phyloP scores from a whole-genome alignment of 2,797 vertebrate genomes.

The Argyrosomus regius region DNA sequence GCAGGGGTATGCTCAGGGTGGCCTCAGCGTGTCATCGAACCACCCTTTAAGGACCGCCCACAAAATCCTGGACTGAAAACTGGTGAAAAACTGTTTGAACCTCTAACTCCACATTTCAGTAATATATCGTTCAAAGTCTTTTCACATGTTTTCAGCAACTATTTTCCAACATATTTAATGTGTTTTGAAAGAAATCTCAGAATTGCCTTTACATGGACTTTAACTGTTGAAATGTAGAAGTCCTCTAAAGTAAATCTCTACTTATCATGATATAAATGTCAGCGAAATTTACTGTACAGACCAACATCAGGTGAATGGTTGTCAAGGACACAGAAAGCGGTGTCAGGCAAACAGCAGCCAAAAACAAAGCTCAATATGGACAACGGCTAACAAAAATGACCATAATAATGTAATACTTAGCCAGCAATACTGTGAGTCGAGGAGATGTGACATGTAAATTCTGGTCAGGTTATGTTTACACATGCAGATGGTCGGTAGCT shows the following conservation, averaged over 20 bases:
- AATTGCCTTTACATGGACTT: too few relatives aligned
- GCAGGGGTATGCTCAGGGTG: too few relatives aligned
- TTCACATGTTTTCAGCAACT: too few relatives aligned
- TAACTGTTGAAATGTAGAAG: constrained; percentile 10
- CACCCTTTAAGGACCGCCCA: too few relatives aligned
- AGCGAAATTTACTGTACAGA: constrained; percentile 2
- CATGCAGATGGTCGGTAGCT: neutral
- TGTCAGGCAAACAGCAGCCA: neutral
- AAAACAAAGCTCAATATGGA: neutral
- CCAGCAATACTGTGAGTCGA: neutral
- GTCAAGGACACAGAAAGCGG: neutral
- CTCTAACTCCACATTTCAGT: too few relatives aligned
- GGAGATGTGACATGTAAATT: neutral
- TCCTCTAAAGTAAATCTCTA: constrained; percentile 17
- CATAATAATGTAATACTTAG: neutral
- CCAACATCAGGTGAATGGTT: constrained; percentile 9
- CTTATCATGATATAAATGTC: constrained; percentile 39
- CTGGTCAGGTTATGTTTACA: constrained; percentile 14
- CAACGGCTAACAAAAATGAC: neutral
- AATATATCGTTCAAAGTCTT: too few relatives aligned
- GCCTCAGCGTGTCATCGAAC: too few relatives aligned
- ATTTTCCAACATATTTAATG: too few relatives aligned
- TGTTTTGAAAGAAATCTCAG: too few relatives aligned
- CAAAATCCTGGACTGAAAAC: too few relatives aligned
- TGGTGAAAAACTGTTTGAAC: too few relatives aligned